Evolutionary conservation across 1,140 invertebrate species (phyloP).

Genomic region (Aphaenogaster rudis): DNA sequence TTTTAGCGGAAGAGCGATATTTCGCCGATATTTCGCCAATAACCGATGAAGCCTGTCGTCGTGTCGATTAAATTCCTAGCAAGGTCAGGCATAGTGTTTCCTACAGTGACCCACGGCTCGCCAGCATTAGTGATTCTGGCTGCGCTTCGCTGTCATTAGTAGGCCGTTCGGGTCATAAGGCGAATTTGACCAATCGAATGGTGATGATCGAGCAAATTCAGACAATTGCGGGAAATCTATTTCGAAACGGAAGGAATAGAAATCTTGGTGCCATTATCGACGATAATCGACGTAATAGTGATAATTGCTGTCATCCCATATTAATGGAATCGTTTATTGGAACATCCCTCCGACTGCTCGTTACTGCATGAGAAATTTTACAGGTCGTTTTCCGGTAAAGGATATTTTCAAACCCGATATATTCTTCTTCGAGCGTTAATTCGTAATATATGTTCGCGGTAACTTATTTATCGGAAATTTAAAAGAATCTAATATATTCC

Average conservation of each 20-base stretch:
- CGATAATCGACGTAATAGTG: background rate
- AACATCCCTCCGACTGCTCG: background rate
- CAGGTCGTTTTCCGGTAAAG: background rate
- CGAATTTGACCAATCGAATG: constrained; percentile 45
- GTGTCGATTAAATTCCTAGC: constrained; percentile 47
- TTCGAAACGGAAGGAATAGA: constrained; percentile 19
- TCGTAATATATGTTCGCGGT: background rate
- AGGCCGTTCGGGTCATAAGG: constrained; percentile 38
- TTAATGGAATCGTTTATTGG: constrained; percentile 20
- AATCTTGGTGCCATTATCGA: background rate
- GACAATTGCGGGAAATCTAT: constrained; percentile 21
- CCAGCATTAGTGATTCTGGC: constrained; percentile 41
- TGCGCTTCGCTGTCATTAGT: constrained; percentile 42
- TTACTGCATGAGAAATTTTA: background rate
- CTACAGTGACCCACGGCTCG: constrained; percentile 19
- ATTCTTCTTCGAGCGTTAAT: background rate
- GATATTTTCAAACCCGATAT: background rate
- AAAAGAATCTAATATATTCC: background rate
- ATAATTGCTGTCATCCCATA: background rate
- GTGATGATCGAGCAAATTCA: constrained; percentile 1
- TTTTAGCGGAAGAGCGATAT: background rate
- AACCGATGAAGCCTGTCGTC: constrained; percentile 11
- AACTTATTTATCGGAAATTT: constrained; percentile 26
- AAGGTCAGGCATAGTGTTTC: constrained; percentile 28
- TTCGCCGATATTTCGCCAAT: constrained; percentile 25